Conservation (phyloP, 2,113 vertebrate genomes). For the Argyrosomus japonicus region DNA sequence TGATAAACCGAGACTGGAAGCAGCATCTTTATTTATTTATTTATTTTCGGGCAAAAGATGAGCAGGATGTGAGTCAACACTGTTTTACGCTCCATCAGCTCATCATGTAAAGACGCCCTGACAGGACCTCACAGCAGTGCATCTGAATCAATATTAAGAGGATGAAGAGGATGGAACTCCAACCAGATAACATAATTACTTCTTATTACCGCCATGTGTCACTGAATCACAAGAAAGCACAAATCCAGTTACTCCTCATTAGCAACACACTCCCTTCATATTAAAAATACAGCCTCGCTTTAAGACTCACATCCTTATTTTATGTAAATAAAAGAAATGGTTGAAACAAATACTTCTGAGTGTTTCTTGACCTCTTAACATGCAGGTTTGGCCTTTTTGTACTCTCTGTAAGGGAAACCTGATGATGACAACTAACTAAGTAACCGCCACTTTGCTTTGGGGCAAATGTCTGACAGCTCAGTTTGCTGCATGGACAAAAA, state of each 20-base stretch:
- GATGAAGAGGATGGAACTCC: constrained; percentile 44
- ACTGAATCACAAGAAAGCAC: constrained; percentile 30
- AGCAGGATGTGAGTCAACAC: constrained; percentile 45
- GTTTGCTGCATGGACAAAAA: background rate
- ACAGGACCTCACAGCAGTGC: constrained; percentile 34
- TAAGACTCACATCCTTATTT: background rate
- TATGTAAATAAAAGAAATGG: background rate
- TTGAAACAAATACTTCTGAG: background rate
- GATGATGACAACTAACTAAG: no score
- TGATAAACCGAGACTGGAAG: constrained; percentile 1
- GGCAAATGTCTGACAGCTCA: background rate
- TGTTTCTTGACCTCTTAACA: background rate
- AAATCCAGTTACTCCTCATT: constrained; percentile 10
- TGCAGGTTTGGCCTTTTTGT: background rate
- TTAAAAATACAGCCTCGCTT: background rate
- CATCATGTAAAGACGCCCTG: constrained; percentile 30
- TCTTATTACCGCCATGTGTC: constrained; percentile 34
- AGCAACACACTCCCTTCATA: background rate
- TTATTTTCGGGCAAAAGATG: background rate
- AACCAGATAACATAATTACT: constrained; percentile 52
- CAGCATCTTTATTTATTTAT: background rate
- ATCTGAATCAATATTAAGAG: constrained; percentile 57
- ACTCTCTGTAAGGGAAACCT: background rate
- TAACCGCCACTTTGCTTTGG: background rate
- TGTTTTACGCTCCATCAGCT: constrained; percentile 27